Conservation (phyloP, 2,113 vertebrate genomes). For the Dipodomys merriami region DNA sequence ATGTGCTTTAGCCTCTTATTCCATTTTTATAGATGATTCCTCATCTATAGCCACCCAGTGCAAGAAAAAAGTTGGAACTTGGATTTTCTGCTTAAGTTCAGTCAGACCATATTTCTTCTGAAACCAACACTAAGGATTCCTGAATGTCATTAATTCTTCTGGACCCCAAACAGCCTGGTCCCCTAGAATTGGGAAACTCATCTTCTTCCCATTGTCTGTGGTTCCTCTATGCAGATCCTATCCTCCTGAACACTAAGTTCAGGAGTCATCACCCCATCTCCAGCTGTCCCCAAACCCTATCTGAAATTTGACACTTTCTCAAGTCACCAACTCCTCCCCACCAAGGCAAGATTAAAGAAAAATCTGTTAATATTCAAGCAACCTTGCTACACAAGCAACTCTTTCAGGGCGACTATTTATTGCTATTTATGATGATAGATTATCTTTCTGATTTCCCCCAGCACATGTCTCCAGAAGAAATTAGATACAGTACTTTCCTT, state of each 20-base stretch:
- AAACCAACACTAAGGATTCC: background rate
- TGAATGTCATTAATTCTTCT: background rate
- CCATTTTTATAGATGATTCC: background rate
- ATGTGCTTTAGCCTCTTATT: background rate
- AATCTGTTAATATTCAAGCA: slow-evolving; percentile 73
- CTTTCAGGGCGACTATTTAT: slow-evolving; percentile 76
- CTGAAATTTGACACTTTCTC: background rate
- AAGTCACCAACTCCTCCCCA: background rate
- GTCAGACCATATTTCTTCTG: background rate
- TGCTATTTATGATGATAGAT: slow-evolving; percentile 82
- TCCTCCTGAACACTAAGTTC: background rate
- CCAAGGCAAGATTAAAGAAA: slow-evolving; percentile 37
- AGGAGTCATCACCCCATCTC: background rate
- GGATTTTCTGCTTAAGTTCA: background rate
- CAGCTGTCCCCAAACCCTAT: background rate
- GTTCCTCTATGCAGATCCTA: background rate
- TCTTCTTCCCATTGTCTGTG: background rate
- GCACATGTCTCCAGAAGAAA: slow-evolving; percentile 83
- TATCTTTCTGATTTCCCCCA: slow-evolving; percentile 80
- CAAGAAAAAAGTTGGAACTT: background rate
- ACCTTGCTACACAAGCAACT: slow-evolving; percentile 78
- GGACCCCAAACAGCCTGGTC: background rate
- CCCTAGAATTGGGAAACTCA: background rate
- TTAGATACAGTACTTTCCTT: slow-evolving; percentile 81
- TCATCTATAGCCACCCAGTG: background rate